A percentile compares a stretch with the other conserved stretches of the same genome.
phyloP scores from a whole-genome alignment of 1,140 invertebrate genomes.

The Nomia melanderi region DNA sequence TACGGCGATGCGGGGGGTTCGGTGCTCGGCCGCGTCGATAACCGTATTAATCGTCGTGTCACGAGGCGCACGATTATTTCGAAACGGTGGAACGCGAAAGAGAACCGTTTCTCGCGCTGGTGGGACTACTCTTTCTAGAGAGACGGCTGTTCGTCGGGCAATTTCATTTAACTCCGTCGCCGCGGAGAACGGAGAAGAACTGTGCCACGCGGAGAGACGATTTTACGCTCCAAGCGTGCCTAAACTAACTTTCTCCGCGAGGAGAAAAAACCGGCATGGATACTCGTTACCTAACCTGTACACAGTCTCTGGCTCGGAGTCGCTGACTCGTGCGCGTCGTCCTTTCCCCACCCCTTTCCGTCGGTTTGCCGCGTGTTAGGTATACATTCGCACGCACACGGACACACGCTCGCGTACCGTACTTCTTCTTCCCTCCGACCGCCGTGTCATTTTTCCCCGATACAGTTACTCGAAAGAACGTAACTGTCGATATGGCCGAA shows the following conservation, averaged over 20 bases:
- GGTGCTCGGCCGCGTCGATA: background rate
- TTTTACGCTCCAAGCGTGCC: constrained; percentile 64
- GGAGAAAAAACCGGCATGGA: constrained; percentile 59
- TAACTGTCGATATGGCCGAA: constrained; percentile 22
- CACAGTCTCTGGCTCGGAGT: constrained; percentile 48
- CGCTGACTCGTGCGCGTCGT: constrained; percentile 46
- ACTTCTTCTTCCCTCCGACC: background rate
- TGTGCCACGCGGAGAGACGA: constrained; percentile 37
- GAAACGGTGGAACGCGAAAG: background rate
- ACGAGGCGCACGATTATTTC: background rate
- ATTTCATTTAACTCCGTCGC: constrained; percentile 14
- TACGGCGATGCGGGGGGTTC: background rate
- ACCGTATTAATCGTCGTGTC: background rate
- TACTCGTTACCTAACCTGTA: constrained; percentile 64
- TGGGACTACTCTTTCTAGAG: too few species aligned
- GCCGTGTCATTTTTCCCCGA: constrained; percentile 29
- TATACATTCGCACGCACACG: background rate
- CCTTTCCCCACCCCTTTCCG: constrained; percentile 15
- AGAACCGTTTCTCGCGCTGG: too few species aligned
- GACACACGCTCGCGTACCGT: background rate
- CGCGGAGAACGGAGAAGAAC: constrained; percentile 16
- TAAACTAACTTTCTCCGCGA: constrained; percentile 65
- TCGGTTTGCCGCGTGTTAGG: background rate
- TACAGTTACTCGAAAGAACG: constrained; percentile 44
- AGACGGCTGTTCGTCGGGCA: background rate